Evolutionary conservation across 1,140 invertebrate genomes (phyloP).

Genomic region (Steinernema feltiae): DNA sequence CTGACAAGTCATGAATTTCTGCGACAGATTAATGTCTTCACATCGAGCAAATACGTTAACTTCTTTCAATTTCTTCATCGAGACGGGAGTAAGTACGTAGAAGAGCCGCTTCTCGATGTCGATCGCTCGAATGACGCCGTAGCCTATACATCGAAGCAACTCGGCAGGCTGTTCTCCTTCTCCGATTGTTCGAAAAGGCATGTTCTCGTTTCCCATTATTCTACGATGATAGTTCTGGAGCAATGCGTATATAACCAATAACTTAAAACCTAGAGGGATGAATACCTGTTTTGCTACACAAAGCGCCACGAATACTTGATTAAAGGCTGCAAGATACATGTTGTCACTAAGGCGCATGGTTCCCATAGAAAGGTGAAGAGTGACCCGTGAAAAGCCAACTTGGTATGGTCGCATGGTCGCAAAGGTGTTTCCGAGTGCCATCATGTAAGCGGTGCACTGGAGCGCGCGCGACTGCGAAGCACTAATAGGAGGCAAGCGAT

Average conservation of each 20-base stretch:
- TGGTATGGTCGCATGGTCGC: background rate
- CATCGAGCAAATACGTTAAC: background rate
- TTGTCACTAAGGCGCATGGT: background rate
- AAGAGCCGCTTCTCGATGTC: background rate
- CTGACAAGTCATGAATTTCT: background rate
- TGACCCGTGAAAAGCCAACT: background rate
- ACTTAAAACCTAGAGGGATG: background rate
- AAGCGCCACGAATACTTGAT: background rate
- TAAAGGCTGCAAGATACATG: background rate
- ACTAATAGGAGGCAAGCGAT: background rate
- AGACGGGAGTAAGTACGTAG: background rate
- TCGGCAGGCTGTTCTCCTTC: background rate
- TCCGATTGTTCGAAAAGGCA: background rate
- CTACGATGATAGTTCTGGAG: background rate
- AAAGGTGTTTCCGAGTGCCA: background rate
- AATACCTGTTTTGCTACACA: background rate
- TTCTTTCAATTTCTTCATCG: background rate
- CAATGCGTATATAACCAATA: no score
- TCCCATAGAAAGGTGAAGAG: background rate
- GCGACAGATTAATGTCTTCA: background rate
- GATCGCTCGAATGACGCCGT: background rate
- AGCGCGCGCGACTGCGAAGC: background rate
- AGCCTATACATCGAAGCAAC: background rate
- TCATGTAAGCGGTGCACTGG: slow-evolving; percentile 1
- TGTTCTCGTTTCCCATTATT: background rate